Percentiles rank a stretch among this genome's conserved stretches.
phyloP scores from a whole-genome alignment of 2,888 invertebrate species.

The Imbricaverruca yamaguchii region DNA sequence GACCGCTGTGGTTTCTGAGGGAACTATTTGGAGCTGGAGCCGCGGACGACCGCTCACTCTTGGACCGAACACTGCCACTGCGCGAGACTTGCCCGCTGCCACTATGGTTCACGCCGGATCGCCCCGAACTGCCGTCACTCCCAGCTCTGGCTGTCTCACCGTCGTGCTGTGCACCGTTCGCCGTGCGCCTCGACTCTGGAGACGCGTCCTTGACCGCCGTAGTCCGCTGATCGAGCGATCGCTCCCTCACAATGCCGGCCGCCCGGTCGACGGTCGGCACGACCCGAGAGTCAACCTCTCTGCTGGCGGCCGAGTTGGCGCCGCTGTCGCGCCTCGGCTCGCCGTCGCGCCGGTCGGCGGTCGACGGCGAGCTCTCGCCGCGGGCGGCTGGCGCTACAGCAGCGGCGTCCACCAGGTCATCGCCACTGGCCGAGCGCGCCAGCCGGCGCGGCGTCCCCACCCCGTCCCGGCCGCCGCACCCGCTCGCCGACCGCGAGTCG shows the following conservation, averaged over 20 bases:
- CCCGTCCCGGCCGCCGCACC: background rate
- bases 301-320: background rate
- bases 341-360: background rate
- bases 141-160: background rate
- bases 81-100: background rate
- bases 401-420: background rate
- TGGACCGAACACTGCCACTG: background rate
- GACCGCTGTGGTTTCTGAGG: background rate
- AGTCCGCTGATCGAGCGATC: background rate
- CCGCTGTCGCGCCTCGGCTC: background rate
- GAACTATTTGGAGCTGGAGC: background rate
- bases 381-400: background rate
- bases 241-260: background rate
- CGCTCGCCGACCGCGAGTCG: background rate
- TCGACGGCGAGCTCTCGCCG: background rate
- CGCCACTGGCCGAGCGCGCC: slow-evolving; percentile 16
- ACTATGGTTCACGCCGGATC: background rate
- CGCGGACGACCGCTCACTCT: background rate
- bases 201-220: background rate
- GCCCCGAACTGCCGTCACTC: background rate
- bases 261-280: background rate
- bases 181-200: background rate
- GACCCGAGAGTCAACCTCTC: background rate
- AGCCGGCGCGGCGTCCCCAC: background rate
- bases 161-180: background rate